phyloP scores from a whole-genome alignment of 2,113 vertebrate species.

The Numida meleagris region DNA sequence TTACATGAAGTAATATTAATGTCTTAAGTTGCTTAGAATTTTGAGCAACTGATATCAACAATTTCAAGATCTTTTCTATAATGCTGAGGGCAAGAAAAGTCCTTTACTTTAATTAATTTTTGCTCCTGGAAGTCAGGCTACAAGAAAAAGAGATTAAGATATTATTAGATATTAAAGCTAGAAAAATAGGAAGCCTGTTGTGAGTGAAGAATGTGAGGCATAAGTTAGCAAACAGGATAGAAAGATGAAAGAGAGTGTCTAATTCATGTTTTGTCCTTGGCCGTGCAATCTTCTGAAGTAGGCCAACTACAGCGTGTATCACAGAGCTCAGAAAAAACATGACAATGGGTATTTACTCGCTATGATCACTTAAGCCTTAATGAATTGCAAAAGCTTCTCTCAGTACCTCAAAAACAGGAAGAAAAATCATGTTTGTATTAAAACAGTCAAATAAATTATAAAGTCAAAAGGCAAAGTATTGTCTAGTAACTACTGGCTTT shows the following conservation, averaged over 20 bases:
- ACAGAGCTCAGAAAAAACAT: not conserved
- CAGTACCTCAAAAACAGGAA: not conserved
- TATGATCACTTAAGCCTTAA: not conserved
- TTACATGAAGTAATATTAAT: not conserved
- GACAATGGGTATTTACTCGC: slow-evolving; percentile 2
- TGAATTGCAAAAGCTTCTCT: not conserved
- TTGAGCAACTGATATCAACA: not conserved
- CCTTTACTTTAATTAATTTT: not conserved
- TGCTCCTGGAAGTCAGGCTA: not conserved
- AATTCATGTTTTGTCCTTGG: not conserved
- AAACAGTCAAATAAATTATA: slow-evolving; percentile 38
- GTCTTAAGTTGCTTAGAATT: not conserved
- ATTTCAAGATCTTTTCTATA: not conserved
- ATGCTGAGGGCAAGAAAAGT: not conserved
- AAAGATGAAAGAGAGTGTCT: not conserved
- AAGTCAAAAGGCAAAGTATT: slow-evolving; percentile 2
- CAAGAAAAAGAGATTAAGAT: not conserved
- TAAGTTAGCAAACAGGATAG: not conserved
- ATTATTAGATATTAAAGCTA: not conserved
- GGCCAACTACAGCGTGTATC: not conserved
- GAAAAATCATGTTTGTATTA: slow-evolving; percentile 8
- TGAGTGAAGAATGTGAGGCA: not conserved
- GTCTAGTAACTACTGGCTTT: not conserved
- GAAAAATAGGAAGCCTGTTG: not conserved
- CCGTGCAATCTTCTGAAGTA: not conserved